A percentile compares a stretch with the other conserved stretches of the same genome.
Evolutionary conservation across 2,888 invertebrate species (phyloP).

Genomic region (Catocala sponsa): DNA sequence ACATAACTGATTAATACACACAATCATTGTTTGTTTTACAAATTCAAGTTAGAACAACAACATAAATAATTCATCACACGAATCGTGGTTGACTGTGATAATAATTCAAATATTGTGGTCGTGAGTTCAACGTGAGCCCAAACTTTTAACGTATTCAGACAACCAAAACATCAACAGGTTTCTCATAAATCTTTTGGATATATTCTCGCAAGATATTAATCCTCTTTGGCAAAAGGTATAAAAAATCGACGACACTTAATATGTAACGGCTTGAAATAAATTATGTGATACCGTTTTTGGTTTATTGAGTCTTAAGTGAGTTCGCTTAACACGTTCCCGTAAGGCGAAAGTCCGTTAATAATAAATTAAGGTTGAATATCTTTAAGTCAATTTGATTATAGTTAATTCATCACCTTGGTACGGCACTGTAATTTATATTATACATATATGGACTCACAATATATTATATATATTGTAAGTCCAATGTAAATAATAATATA

Average conservation of each 20-base stretch:
- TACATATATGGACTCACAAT: too few species aligned
- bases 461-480: too few species aligned
- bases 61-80: not conserved
- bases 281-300: slow-evolving; percentile 22
- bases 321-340: slow-evolving; percentile 2
- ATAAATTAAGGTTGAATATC: too few species aligned
- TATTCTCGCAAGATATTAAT: slow-evolving; percentile 39
- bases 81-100: not conserved
- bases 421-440: too few species aligned
- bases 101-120: slow-evolving; percentile 13
- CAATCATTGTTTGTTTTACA: slow-evolving; percentile 6
- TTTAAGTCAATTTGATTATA: too few species aligned
- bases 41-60: slow-evolving; percentile 3
- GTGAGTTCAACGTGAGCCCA: slow-evolving; percentile 11
- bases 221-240: slow-evolving; percentile 28
- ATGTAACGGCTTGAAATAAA: slow-evolving; percentile 38
- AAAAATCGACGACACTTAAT: slow-evolving; percentile 24
- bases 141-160: slow-evolving; percentile 17
- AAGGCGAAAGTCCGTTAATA: slow-evolving; percentile 2
- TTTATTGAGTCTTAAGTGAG: slow-evolving; percentile 23
- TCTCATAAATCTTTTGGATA: slow-evolving; percentile 37
- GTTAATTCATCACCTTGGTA: too few species aligned
- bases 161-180: slow-evolving; percentile 44
- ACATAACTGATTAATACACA: not conserved
- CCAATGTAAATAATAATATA: too few species aligned